Evolutionary conservation across 2,797 vertebrate genomes (phyloP), one percentile per base, ranked within the genome.

Genomic region (Chaetodon trifasciatus): DNA sequence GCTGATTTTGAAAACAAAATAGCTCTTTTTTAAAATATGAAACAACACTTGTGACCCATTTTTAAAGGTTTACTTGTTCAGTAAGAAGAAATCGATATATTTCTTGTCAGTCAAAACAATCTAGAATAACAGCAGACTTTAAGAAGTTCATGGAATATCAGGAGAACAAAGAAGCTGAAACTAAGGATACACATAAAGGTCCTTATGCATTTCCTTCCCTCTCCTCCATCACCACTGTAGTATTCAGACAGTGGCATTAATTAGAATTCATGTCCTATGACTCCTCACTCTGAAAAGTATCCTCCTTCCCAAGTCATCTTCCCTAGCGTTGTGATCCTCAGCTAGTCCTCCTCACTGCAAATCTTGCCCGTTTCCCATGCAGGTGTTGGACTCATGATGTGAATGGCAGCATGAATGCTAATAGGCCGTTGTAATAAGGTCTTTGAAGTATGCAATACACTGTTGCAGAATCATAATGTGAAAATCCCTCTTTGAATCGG

Each of bases 351-450:
- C 74, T 85, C 87, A 62, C 87, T 74, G 86, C 88, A 94, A 95
- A 95, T 93, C 92, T 86, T 87, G 88, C 91, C 93, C 80, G 91
- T 94, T 96, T 93, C 86, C 94, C 92, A 94, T 93, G 92, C 89
- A 96, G 95, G 94, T 96, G 95, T 89, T 89, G 93, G 89, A 90
- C 93, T 88, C 75, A 77, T 63, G 82, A 86, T 83, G 86, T 94
- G 94, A 96, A 95, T 93, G 94, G 92, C 92, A 94, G 91, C 92
- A 86, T 96, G 94, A 96, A 94, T 97, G 93, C 94, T 95, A 96
- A 96, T 95, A 91, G 76, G 79, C 70, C 85, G 77, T 95, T 95
- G 91, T 94, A 95, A 95, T 95, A 94, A 84, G 78, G 89, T 80
- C 91, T 97, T 96, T 97, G 91, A 96, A 92, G 92, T 95, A 91